phyloP scores from a whole-genome alignment of 2,888 invertebrate genomes.

The Acleris laterana region DNA sequence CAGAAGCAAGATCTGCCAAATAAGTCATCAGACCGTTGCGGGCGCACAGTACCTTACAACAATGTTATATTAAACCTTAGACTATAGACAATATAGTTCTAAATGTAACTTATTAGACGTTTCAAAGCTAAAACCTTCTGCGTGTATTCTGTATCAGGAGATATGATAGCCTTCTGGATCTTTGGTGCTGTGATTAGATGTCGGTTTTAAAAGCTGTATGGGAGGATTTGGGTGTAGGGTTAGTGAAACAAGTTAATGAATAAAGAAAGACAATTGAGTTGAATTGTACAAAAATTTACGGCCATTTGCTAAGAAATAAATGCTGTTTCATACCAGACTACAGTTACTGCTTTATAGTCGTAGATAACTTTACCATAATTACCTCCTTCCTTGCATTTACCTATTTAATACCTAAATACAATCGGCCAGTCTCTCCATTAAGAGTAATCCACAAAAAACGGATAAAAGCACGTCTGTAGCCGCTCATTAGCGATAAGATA shows the following conservation, averaged over 20 bases:
- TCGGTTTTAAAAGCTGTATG: too few relatives aligned
- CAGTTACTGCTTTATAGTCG: too few relatives aligned
- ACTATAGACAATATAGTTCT: background rate
- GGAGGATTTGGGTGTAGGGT: background rate
- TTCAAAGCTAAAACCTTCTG: conserved; percentile 10
- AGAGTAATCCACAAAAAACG: conserved; percentile 38
- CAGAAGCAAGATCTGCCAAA: conserved; percentile 8
- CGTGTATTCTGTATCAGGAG: conserved; percentile 9
- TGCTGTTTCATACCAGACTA: too few relatives aligned
- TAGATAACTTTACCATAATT: too few relatives aligned
- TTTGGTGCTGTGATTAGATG: background rate
- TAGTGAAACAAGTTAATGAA: too few relatives aligned
- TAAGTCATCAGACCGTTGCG: conserved; percentile 8
- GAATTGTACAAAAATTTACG: too few relatives aligned
- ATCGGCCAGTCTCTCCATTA: too few relatives aligned
- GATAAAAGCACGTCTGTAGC: conserved; percentile 35
- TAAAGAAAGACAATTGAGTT: too few relatives aligned
- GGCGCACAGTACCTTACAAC: background rate
- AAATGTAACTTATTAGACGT: background rate
- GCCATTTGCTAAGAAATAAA: too few relatives aligned
- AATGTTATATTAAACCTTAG: background rate
- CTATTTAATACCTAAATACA: too few relatives aligned
- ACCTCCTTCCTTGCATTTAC: too few relatives aligned
- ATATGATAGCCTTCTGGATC: conserved; percentile 17
- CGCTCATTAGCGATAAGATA: conserved; percentile 39